Base-by-base conservation (phyloP, 2,888 invertebrate genomes). In the Fragum sueziense region DNA sequence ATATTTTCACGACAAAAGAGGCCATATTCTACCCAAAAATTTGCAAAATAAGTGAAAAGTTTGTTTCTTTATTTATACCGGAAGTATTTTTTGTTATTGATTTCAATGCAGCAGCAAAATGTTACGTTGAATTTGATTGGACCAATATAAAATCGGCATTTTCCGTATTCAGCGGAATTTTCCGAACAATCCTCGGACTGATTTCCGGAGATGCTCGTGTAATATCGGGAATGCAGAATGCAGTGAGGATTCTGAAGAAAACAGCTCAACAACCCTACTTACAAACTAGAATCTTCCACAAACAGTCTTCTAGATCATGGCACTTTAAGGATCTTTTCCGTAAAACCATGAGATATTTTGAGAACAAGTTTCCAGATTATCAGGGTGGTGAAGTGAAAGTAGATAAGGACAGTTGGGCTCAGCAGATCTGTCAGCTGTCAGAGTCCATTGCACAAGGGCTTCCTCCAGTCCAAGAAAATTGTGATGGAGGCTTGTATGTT, bases 1-100 rank as follows among this genome's bases (percentile, higher is more conserved):
- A 95, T 92, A 97, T 97, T 94, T 96, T 97, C 84, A 98, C 94
- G 88, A 98, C 98, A 90, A 98, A 87, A 33, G 89, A 88, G 70
- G 87, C 86, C 90, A 90, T 90, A 34, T 41, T 69, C 33, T 71
- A 29, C 0, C 17, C 14, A 47, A 37, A 47, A 47, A 9, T 2
- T 47, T 2, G 47, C 47, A 14, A 9, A 47, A 9, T 47, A 20
- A 14, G 3, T n/a, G 14, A 2, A 14, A n/a, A 2, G 14, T 4
- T 3, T 47, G 20, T 37, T 37, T 9, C 27, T 61, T 61, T 11
- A 27, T 2, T 31, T 61, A 31, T 6, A 31, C 61, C n/a, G 61
- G 61, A 61, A 61, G 61, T 61, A 33, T 14, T 33, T 61, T 47
- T n/a, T 47, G 47, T 47, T 47, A 9, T 2, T 3, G 47, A 47